phyloP scores from a whole-genome alignment of 2,888 invertebrate species.

The Mythimna pallens region DNA sequence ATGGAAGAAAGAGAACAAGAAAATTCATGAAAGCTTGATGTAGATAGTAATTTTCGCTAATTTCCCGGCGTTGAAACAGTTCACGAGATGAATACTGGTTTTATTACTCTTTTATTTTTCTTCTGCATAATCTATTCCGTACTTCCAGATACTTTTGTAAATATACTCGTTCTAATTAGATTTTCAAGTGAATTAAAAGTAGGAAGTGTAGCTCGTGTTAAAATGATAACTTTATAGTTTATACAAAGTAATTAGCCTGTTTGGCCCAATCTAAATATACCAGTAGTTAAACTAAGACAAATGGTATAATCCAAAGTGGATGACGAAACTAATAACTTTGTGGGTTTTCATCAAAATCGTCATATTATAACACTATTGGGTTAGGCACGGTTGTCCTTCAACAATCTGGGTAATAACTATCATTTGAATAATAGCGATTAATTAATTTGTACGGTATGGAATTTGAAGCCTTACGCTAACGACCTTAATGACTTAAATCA shows the following conservation, averaged over 20 bases:
- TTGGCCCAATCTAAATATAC: constrained; percentile 30
- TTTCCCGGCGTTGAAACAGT: constrained; percentile 46
- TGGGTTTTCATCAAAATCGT: constrained; percentile 53
- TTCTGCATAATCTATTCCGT: constrained; percentile 38
- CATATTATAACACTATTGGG: constrained; percentile 65
- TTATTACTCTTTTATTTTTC: constrained; percentile 50
- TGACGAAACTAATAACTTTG: constrained; percentile 58
- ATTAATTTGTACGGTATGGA: constrained; percentile 84
- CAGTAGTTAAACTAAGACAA: constrained; percentile 41
- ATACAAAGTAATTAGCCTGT: constrained; percentile 36
- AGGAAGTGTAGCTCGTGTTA: constrained; percentile 16
- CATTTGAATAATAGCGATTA: constrained; percentile 83
- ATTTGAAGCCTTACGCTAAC: constrained; percentile 83
- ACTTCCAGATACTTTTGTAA: constrained; percentile 20
- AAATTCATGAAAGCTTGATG: constrained; percentile 63
- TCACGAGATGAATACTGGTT: constrained; percentile 44
- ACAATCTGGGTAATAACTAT: constrained; percentile 78
- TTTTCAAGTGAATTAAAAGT: constrained; percentile 20
- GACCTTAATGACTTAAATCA: constrained; percentile 82
- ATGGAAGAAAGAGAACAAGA: constrained; percentile 51
- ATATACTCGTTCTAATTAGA: constrained; percentile 13
- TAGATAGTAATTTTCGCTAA: constrained; percentile 58
- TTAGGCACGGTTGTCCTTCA: constrained; percentile 69
- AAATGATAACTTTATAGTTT: constrained; percentile 33
- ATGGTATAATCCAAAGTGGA: constrained; percentile 36